These are phyloP conservation scores for Acromyrmex charruanus DNA, from an alignment of 1,140 invertebrate species.

Conservation along the genomic window DNA sequence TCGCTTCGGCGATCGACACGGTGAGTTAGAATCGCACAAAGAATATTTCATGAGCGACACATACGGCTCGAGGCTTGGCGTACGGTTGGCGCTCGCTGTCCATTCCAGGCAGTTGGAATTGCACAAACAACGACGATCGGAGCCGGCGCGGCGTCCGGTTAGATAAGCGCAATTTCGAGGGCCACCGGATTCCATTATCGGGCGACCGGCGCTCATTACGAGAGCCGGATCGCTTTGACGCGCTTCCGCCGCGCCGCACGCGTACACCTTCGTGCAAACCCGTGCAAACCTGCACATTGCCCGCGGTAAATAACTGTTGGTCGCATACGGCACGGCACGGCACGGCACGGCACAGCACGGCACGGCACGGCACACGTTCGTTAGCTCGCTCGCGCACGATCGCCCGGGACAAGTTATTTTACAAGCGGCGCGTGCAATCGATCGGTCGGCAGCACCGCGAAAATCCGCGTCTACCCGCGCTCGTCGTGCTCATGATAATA, in stretches of 20 bases:
- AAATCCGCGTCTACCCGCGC: slow-evolving; percentile 23
- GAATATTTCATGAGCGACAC: slow-evolving; percentile 13
- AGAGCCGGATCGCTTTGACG: slow-evolving; percentile 62
- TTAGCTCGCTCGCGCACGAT: not conserved
- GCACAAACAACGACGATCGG: slow-evolving; percentile 35
- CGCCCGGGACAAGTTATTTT: slow-evolving; percentile 29
- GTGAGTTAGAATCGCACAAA: not conserved
- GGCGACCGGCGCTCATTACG: slow-evolving; percentile 72
- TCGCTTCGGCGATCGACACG: not conserved
- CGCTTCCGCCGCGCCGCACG: slow-evolving; percentile 51
- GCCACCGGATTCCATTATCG: slow-evolving; percentile 73
- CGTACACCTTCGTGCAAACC: not conserved
- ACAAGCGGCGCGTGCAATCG: slow-evolving; percentile 28
- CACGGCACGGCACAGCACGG: too few species aligned
- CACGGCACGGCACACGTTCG: not conserved
- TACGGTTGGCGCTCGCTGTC: slow-evolving; percentile 6
- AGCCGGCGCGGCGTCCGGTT: not conserved
- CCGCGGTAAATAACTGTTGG: slow-evolving; percentile 28
- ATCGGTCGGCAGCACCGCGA: not conserved
- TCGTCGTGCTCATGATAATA: slow-evolving; percentile 5
- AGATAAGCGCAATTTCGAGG: slow-evolving; percentile 75
- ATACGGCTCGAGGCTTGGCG: not conserved
- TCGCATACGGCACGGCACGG: not conserved
- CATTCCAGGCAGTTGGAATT: slow-evolving; percentile 58
- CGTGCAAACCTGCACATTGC: not conserved